phyloP scores from a whole-genome alignment of 1,140 invertebrate genomes.

The Drosophila tropicalis region DNA sequence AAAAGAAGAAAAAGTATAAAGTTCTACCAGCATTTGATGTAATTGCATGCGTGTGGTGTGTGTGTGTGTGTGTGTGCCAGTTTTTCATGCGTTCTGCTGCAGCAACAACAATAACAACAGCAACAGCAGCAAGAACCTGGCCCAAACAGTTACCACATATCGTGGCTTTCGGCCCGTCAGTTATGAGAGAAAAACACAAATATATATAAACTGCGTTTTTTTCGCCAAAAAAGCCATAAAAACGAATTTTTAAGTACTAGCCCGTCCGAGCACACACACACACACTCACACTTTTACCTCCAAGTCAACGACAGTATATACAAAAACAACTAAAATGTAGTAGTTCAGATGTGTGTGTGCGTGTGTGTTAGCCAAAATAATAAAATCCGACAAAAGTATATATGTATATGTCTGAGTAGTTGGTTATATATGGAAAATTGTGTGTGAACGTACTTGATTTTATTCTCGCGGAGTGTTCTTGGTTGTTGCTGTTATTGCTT shows the following conservation, averaged over 20 bases:
- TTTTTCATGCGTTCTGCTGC: constrained; percentile 74
- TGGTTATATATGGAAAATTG: constrained; percentile 39
- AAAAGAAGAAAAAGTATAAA: constrained; percentile 33
- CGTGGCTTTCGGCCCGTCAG: constrained; percentile 4
- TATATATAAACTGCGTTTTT: constrained; percentile 74
- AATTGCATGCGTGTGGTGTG: constrained; percentile 26
- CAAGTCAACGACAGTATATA: constrained; percentile 59
- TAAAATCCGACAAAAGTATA: constrained; percentile 23
- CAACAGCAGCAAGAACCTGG: constrained; percentile 32
- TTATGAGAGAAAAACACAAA: constrained; percentile 21
- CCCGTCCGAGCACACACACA: constrained; percentile 13
- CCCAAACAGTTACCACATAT: constrained; percentile 68
- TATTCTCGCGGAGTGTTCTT: constrained; percentile 47
- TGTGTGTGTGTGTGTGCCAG: constrained; percentile 63
- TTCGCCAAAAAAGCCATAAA: constrained; percentile 80
- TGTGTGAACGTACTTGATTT: constrained; percentile 81
- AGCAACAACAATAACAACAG: constrained; percentile 52
- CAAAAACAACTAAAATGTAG: constrained; percentile 13
- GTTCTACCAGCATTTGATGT: constrained; percentile 49
- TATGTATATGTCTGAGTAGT: not conserved
- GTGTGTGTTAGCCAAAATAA: constrained; percentile 55
- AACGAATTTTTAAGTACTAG: constrained; percentile 64
- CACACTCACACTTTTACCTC: constrained; percentile 39
- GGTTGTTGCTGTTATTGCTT: constrained; percentile 1
- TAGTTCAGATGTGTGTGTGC: constrained; percentile 51